These are phyloP conservation scores for Thereva unica DNA, from an alignment of 2,888 invertebrate species.

Conservation along the genomic window DNA sequence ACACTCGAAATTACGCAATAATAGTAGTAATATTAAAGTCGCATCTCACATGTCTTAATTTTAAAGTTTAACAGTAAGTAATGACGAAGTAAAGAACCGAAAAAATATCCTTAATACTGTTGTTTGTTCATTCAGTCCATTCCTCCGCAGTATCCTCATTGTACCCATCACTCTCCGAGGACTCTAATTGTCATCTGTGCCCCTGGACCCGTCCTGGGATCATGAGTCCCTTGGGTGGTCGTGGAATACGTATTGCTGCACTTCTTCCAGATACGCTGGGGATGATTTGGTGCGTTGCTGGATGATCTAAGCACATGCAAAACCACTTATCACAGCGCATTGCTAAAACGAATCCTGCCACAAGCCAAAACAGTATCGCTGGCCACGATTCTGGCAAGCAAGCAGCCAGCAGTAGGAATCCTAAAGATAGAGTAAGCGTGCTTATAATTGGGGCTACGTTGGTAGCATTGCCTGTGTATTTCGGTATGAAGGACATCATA, in stretches of 20 bases:
- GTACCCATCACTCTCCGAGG: conserved; percentile 55
- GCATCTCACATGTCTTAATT: too few relatives aligned
- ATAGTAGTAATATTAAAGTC: too few relatives aligned
- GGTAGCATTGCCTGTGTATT: conserved; percentile 53
- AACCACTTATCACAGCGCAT: conserved; percentile 56
- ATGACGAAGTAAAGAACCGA: too few relatives aligned
- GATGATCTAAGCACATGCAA: conserved; percentile 55
- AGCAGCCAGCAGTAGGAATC: conserved; percentile 51
- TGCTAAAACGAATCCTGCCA: conserved; percentile 52
- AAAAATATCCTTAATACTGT: conserved; percentile 17
- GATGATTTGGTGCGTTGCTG: conserved; percentile 51
- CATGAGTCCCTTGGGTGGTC: conserved; percentile 52
- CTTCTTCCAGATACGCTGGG: conserved; percentile 55
- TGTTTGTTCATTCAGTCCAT: conserved; percentile 46
- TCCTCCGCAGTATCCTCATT: conserved; percentile 51
- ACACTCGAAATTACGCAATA: too few relatives aligned
- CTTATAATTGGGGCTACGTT: conserved; percentile 54
- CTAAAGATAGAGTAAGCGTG: conserved; percentile 49
- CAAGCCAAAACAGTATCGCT: conserved; percentile 54
- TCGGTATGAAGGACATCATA: conserved; percentile 56
- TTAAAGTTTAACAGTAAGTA: too few relatives aligned
- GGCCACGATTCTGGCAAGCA: conserved; percentile 56
- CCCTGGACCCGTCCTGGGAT: conserved; percentile 48
- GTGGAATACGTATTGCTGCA: conserved; percentile 52
- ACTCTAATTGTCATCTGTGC: conserved; percentile 57